phyloP scores from a whole-genome alignment of 2,113 vertebrate species.

The Platysteira castanea region DNA sequence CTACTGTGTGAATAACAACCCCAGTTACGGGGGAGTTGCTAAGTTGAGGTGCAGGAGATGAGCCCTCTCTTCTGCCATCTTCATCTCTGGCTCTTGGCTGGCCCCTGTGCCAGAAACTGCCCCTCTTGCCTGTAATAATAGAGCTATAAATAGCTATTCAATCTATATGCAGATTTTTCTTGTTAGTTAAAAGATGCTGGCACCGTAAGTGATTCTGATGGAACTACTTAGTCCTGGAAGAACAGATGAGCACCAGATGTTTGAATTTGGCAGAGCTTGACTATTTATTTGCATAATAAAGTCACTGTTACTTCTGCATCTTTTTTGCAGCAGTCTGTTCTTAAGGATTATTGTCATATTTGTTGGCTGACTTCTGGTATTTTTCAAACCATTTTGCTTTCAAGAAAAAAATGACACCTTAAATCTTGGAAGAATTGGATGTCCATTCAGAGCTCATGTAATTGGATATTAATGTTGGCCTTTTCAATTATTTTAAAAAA shows the following conservation, averaged over 20 bases:
- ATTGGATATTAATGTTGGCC: background rate
- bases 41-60: background rate
- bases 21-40: background rate
- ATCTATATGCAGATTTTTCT: conserved; percentile 31
- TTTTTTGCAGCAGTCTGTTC: background rate
- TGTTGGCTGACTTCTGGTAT: background rate
- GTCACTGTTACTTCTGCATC: conserved; percentile 26
- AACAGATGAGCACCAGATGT: conserved; percentile 57
- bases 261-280: background rate
- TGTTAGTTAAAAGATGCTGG: conserved; percentile 29
- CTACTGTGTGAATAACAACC: background rate
- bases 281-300: conserved; percentile 41
- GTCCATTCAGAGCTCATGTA: background rate
- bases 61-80: background rate
- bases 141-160: conserved; percentile 5
- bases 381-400: background rate
- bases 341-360: background rate
- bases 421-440: background rate
- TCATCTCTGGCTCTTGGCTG: background rate
- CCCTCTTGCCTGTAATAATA: background rate
- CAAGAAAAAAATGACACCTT: background rate
- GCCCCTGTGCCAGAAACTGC: background rate
- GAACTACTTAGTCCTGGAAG: background rate
- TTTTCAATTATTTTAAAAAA: background rate
- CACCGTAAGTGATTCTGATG: background rate